Conservation (phyloP, 2,113 vertebrate genomes). For the Solea solea region DNA sequence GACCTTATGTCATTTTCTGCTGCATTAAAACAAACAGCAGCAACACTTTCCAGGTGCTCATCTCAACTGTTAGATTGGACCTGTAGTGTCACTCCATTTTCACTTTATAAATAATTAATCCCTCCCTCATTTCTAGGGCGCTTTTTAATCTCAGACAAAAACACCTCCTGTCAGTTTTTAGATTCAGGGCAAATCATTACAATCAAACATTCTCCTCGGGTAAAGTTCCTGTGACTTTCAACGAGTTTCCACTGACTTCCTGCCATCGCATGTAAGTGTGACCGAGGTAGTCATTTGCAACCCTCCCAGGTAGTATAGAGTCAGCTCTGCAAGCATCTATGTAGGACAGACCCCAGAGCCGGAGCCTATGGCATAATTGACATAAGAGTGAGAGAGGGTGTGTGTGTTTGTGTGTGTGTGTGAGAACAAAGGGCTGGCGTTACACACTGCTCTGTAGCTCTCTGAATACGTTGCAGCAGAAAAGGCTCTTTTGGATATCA, state of each 20-base stretch:
- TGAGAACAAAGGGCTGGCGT: slow-evolving; percentile 34
- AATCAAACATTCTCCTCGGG: slow-evolving; percentile 62
- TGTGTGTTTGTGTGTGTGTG: no score
- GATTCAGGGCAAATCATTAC: slow-evolving; percentile 66
- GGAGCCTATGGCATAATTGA: slow-evolving; percentile 63
- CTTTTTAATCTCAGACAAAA: slow-evolving; percentile 63
- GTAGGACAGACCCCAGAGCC: slow-evolving; percentile 70
- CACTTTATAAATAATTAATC: slow-evolving; percentile 69
- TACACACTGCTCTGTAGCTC: slow-evolving; percentile 27
- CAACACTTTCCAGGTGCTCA: slow-evolving; percentile 41
- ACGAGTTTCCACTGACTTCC: slow-evolving; percentile 59
- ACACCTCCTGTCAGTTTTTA: slow-evolving; percentile 61
- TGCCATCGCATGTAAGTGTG: slow-evolving; percentile 37
- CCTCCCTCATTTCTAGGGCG: slow-evolving; percentile 46
- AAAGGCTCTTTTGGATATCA: slow-evolving; percentile 23
- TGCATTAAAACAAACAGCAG: slow-evolving; percentile 17
- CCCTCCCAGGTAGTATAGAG: slow-evolving; percentile 57
- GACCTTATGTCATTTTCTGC: neutral
- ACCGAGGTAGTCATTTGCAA: slow-evolving; percentile 61
- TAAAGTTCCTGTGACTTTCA: slow-evolving; percentile 68
- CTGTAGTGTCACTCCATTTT: slow-evolving; percentile 58
- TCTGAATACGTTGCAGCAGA: slow-evolving; percentile 29
- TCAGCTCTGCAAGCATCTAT: slow-evolving; percentile 58
- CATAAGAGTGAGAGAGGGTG: slow-evolving; percentile 8
- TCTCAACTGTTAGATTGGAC: slow-evolving; percentile 56